Evolutionary conservation across 2,113 vertebrate species (phyloP).

Genomic region (Pogona vitticeps): DNA sequence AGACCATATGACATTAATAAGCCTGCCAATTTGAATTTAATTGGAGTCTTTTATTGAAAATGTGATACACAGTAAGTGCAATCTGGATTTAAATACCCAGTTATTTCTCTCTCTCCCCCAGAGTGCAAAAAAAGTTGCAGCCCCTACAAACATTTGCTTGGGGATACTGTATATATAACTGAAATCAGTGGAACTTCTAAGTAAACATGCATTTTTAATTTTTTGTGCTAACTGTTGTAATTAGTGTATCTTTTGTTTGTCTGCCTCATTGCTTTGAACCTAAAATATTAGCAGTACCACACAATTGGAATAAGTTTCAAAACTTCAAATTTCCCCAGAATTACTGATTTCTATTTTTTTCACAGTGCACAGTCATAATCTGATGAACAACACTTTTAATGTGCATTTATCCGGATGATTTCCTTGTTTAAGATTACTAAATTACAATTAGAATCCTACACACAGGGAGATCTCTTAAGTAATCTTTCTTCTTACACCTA

Average conservation of each 20-base stretch:
- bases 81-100: not conserved
- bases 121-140: not conserved
- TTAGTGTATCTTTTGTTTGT: not conserved
- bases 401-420: not conserved
- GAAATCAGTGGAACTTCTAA: not conserved
- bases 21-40: constrained; percentile 6
- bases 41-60: constrained; percentile 1
- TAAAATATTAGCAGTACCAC: not conserved
- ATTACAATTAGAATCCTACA: not conserved
- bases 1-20: not conserved
- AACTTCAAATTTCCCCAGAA: too few relatives aligned
- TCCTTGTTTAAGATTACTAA: not conserved
- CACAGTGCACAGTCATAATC: not conserved
- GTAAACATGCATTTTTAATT: not conserved
- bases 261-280: not conserved
- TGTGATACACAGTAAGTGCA: not conserved
- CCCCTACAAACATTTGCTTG: not conserved
- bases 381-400: not conserved
- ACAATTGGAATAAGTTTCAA: not conserved
- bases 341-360: not conserved
- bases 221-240: not conserved
- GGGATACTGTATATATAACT: not conserved
- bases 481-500: not conserved
- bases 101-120: not conserved
- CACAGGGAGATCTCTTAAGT: not conserved